Percentiles rank a stretch among this genome's conserved stretches.
These are phyloP conservation scores for Myotis myotis DNA, from an alignment of 2,797 vertebrate genomes.

Conservation along the genomic window DNA sequence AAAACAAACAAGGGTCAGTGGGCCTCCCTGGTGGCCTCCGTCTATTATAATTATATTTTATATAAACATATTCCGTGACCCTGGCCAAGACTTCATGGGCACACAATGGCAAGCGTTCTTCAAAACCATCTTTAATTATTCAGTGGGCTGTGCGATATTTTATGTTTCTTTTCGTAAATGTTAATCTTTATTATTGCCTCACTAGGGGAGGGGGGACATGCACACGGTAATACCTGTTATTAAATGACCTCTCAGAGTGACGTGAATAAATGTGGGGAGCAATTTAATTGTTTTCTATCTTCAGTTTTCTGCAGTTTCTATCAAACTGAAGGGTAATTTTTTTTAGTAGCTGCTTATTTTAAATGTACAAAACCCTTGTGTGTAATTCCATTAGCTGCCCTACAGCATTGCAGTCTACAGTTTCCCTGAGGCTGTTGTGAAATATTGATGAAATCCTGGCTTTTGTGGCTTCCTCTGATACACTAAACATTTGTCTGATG, in stretches of 20 bases:
- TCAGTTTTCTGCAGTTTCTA: conserved; percentile 87
- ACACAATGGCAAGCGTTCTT: conserved; percentile 83
- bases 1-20: conserved; percentile 76
- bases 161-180: conserved; percentile 87
- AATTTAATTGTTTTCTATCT: conserved; percentile 88
- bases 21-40: conserved; percentile 75
- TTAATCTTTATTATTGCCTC: conserved; percentile 87
- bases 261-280: conserved; percentile 83
- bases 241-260: conserved; percentile 85
- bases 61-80: conserved; percentile 81
- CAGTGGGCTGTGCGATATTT: conserved; percentile 84
- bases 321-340: conserved; percentile 88
- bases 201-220: neutral
- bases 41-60: conserved; percentile 81
- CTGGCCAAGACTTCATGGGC: conserved; percentile 71
- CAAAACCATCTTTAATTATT: conserved; percentile 88
- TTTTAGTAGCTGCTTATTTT: conserved; percentile 93
- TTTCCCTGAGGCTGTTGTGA: conserved; percentile 98
- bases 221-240: conserved; percentile 84
- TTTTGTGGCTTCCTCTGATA: conserved; percentile 90
- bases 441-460: conserved; percentile 97
- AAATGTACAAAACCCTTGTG: conserved; percentile 96
- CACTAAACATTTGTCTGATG: conserved; percentile 91
- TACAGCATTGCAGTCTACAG: conserved; percentile 95
- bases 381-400: conserved; percentile 98